phyloP scores from a whole-genome alignment of 2,797 vertebrate genomes.

The Heterohyrax brucei region DNA sequence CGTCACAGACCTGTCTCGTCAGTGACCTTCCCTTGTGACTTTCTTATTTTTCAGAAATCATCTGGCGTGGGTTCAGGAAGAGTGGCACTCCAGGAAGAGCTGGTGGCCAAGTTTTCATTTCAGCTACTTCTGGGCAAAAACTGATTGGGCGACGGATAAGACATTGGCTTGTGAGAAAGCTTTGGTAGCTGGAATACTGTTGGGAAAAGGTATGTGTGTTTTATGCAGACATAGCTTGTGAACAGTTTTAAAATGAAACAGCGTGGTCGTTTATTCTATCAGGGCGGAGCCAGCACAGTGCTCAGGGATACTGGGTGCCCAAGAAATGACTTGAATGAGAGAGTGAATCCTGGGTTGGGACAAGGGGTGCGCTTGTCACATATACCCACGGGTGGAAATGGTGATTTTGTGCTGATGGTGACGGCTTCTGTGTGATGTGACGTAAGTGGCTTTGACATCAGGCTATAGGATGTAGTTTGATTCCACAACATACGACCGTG shows the following conservation, averaged over 20 bases:
- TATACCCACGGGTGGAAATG: accelerated
- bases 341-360: neutral
- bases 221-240: neutral
- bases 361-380: neutral
- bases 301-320: neutral
- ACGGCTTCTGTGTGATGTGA: neutral
- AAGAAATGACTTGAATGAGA: neutral
- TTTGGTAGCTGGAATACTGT: constrained; percentile 89
- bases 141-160: constrained; percentile 89
- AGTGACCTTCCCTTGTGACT: neutral
- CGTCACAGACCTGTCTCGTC: accelerated
- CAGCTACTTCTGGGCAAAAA: constrained; percentile 91
- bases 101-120: constrained; percentile 97
- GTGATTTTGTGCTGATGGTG: neutral
- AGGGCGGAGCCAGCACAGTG: neutral
- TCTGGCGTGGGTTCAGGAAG: constrained; percentile 87
- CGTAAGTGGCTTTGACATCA: neutral
- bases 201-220: constrained; percentile 90
- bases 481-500: neutral
- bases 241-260: neutral
- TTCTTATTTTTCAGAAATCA: constrained; percentile 83
- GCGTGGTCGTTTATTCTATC: neutral
- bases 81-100: constrained; percentile 92
- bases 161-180: constrained; percentile 92
- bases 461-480: neutral